Conservation (phyloP, 2,888 invertebrate species). For the Dermolepida albohirtum region DNA sequence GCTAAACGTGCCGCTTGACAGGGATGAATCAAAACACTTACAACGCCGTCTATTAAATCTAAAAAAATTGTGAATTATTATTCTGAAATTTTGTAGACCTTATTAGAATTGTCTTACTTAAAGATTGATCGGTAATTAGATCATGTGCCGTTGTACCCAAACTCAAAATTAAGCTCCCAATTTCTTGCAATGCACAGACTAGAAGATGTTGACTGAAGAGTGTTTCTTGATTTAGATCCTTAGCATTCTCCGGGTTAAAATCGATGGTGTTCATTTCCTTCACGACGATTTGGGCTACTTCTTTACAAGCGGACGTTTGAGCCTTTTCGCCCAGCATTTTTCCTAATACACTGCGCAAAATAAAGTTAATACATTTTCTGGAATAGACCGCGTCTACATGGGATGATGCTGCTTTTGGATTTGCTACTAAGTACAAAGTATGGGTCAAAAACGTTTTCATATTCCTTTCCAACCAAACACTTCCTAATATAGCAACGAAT, state of each 20-base stretch:
- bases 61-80: slow-evolving; percentile 33
- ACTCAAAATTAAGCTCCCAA: slow-evolving; percentile 88
- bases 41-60: slow-evolving; percentile 82
- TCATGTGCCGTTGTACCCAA: slow-evolving; percentile 96
- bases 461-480: slow-evolving; percentile 94
- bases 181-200: slow-evolving; percentile 94
- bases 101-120: slow-evolving; percentile 69
- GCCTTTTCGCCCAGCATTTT: slow-evolving; percentile 97
- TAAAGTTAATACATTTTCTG: slow-evolving; percentile 96
- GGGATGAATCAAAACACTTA: slow-evolving; percentile 91
- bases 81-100: slow-evolving; percentile 9
- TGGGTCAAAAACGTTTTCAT: slow-evolving; percentile 88
- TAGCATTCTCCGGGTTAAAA: slow-evolving; percentile 92
- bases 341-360: slow-evolving; percentile 90
- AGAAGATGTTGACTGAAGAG: slow-evolving; percentile 90
- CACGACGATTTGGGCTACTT: slow-evolving; percentile 90
- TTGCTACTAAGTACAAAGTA: slow-evolving; percentile 92
- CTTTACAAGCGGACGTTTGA: slow-evolving; percentile 94
- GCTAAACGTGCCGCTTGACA: slow-evolving; percentile 93
- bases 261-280: slow-evolving; percentile 97
- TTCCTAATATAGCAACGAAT: slow-evolving; percentile 93
- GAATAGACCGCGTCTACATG: slow-evolving; percentile 99
- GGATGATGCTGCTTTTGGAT: slow-evolving; percentile 94
- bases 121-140: slow-evolving; percentile 87
- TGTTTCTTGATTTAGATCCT: slow-evolving; percentile 91